Conservation (phyloP, 2,113 vertebrate genomes). For the Mixornis gularis region DNA sequence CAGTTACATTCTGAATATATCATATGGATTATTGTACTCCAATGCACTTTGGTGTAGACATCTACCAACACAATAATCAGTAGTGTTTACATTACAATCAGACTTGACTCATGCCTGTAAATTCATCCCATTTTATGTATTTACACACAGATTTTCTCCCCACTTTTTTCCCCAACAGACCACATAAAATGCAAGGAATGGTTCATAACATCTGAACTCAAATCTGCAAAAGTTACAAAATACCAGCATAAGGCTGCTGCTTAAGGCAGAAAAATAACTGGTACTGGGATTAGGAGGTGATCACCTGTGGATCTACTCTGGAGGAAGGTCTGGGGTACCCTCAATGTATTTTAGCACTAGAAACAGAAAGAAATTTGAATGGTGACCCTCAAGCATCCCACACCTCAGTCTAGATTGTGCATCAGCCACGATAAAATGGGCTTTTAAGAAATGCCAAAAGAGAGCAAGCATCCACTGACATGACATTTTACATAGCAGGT, state of each 20-base stretch:
- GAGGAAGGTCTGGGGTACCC: neutral
- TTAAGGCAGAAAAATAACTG: neutral
- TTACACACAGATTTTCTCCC: neutral
- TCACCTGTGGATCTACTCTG: neutral
- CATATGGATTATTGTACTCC: neutral
- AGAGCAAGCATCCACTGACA: neutral
- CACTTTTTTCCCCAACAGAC: neutral
- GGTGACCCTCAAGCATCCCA: neutral
- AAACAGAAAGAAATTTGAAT: neutral
- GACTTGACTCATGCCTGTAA: neutral
- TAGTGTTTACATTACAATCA: conserved; percentile 35
- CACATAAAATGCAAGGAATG: neutral
- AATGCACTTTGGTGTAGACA: neutral
- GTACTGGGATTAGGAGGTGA: neutral
- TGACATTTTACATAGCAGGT: neutral
- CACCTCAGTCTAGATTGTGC: neutral
- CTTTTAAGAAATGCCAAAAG: neutral
- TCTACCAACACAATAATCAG: conserved; percentile 20
- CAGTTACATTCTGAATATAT: neutral
- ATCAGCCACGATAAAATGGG: neutral
- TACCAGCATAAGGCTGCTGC: neutral
- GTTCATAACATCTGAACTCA: neutral
- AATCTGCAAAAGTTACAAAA: neutral
- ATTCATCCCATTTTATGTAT: neutral
- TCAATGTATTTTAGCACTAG: neutral